Conservation (phyloP, 2,888 invertebrate genomes). For the Dolichomitus sp. region DNA sequence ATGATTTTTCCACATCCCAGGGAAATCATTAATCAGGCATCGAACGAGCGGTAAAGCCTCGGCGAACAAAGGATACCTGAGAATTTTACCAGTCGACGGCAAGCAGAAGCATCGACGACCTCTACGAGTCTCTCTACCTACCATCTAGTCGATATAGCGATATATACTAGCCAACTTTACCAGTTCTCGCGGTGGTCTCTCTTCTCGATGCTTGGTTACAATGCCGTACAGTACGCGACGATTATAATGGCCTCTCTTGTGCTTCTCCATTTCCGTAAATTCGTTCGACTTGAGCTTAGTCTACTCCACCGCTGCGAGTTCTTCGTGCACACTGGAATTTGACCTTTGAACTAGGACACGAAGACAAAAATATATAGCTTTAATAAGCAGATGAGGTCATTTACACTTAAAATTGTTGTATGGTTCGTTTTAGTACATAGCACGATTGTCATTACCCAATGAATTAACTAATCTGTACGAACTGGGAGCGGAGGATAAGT, state of each 20-base stretch:
- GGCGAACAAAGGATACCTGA: constrained; percentile 70
- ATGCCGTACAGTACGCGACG: constrained; percentile 43
- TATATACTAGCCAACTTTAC: constrained; percentile 20
- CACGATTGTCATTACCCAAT: background rate
- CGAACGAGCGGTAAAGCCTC: constrained; percentile 70
- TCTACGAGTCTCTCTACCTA: constrained; percentile 25
- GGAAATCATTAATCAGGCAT: constrained; percentile 78
- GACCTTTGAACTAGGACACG: constrained; percentile 20
- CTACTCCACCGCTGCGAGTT: constrained; percentile 18
- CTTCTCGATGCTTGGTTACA: constrained; percentile 33
- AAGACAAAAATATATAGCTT: background rate
- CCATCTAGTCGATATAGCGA: constrained; percentile 30
- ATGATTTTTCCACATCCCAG: constrained; percentile 69
- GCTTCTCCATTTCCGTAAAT: constrained; percentile 54
- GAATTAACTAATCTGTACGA: too few species aligned
- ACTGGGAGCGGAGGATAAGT: background rate
- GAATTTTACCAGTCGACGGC: constrained; percentile 49
- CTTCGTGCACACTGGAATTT: constrained; percentile 31
- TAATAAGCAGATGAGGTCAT: background rate
- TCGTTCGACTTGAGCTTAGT: constrained; percentile 12
- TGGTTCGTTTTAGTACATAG: background rate
- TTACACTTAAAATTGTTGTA: background rate
- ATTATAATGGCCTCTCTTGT: constrained; percentile 51
- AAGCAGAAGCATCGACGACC: constrained; percentile 42
- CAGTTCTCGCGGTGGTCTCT: constrained; percentile 48